Base-by-base conservation (phyloP, 2,797 vertebrate genomes). In the Xenops minutus region DNA sequence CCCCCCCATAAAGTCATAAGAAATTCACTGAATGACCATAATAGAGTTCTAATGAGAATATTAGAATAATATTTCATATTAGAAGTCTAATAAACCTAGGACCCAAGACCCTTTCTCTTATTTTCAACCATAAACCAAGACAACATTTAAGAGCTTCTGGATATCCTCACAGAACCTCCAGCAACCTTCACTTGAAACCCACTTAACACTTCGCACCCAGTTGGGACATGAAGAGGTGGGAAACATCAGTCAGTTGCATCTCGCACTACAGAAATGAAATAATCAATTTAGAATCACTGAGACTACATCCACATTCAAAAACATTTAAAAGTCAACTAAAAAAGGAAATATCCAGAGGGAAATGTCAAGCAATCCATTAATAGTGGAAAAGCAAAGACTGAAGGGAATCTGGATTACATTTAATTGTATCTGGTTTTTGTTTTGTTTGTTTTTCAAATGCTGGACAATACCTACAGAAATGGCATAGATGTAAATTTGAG, bases 371-470 rank as follows among this genome's bases (percentile, higher is more conserved):
- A 75, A 74, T 54, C 14, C 43, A 62, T 73, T 84, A 92, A 78
- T 12, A 92, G 16, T 17, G 46, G 59, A 76, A 93, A 95, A 91
- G 13, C n/a, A 74, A 71, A 72, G 30, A 68, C 0, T 44, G n/a
- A 67, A 83, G 69, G n/a, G 52, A 85, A 88, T 13, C 22, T 82
- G 55, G 29, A 72, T 84, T 67, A 69, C 7, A 85, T 73, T 92
- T 81, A 62, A 79, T 34, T 36, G 7, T 55, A 81, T 64, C 44
- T 79, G 44, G 0, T 3, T 81, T 90, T 55, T 58, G 27, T 22
- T 84, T 81, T 54, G 36, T 68, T 94, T 85, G 20, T 56, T 91
- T 88, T 64, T 48, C 66, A 85, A 85, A 72, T 52, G 21, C 26
- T 51, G 55, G 36, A 72, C n/a, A 86, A 56, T 56, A 76, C 18